A percentile compares a stretch with the other conserved stretches of the same genome.
Evolutionary conservation across 1,140 invertebrate genomes (phyloP).

Genomic region (Ericerus pela): DNA sequence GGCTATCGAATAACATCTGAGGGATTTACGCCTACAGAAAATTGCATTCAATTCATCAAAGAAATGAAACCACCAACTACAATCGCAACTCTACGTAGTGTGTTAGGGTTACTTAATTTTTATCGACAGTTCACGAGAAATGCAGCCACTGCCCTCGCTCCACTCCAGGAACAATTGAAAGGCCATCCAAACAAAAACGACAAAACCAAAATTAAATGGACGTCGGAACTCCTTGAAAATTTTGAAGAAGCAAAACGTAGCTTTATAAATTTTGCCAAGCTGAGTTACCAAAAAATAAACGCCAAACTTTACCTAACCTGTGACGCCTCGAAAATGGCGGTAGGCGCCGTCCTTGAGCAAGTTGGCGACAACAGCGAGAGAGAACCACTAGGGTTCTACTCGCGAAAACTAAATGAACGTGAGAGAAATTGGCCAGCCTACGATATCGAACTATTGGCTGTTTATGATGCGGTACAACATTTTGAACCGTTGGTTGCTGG

Average conservation of each 20-base stretch:
- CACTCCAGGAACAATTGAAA: constrained; percentile 18
- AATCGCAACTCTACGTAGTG: constrained; percentile 20
- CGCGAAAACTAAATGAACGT: constrained; percentile 26
- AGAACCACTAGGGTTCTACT: constrained; percentile 31
- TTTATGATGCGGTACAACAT: constrained; percentile 30
- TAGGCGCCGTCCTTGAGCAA: constrained; percentile 24
- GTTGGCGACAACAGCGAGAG: not conserved
- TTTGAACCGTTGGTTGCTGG: constrained; percentile 33
- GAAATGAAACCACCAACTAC: constrained; percentile 22
- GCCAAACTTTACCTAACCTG: not conserved
- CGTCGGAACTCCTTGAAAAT: constrained; percentile 13
- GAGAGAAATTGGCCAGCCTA: constrained; percentile 30
- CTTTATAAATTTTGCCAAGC: constrained; percentile 21
- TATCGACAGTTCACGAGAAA: constrained; percentile 25
- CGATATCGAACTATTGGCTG: constrained; percentile 34
- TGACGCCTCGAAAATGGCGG: constrained; percentile 23
- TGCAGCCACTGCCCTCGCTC: too few relatives aligned
- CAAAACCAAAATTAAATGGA: constrained; percentile 11
- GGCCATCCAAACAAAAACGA: not conserved
- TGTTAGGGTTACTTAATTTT: constrained; percentile 27
- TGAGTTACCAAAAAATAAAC: not conserved
- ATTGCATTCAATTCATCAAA: constrained; percentile 21
- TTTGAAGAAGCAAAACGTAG: constrained; percentile 21
- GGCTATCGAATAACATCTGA: constrained; percentile 20
- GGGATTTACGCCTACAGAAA: constrained; percentile 22